Evolutionary conservation across 2,797 vertebrate genomes (phyloP).

Genomic region (Carduelis carduelis): DNA sequence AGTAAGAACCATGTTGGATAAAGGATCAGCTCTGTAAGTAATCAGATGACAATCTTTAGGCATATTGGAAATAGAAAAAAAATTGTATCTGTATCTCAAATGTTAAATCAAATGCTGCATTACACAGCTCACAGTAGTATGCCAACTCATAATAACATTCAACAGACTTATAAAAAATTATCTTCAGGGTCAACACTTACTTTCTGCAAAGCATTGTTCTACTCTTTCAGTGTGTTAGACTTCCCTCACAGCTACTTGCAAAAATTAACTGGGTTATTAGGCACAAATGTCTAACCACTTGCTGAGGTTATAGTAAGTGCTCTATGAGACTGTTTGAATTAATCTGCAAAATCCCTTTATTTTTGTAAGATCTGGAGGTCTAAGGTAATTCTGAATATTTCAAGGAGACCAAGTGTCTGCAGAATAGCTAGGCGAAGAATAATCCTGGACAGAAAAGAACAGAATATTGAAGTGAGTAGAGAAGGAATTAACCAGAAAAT

Average conservation of each 20-base stretch:
- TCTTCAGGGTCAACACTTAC: background rate
- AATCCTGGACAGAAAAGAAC: background rate
- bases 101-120: background rate
- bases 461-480: background rate
- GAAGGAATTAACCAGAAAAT: background rate
- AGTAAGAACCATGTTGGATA: slow-evolving; percentile 89
- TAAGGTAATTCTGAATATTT: background rate
- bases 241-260: background rate
- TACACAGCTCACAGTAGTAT: background rate
- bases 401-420: background rate
- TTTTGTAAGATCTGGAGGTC: background rate
- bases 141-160: background rate
- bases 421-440: background rate
- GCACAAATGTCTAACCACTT: background rate
- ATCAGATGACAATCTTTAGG: background rate
- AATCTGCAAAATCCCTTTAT: background rate
- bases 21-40: slow-evolving; percentile 87
- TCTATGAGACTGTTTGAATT: background rate
- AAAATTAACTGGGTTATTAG: background rate
- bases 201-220: background rate
- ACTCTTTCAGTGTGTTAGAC: background rate
- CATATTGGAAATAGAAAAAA: background rate
- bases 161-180: background rate
- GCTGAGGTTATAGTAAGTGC: background rate
- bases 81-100: background rate